These are phyloP conservation scores for Eurystomus gularis DNA, from an alignment of 2,113 vertebrate genomes.

Conservation along the genomic window DNA sequence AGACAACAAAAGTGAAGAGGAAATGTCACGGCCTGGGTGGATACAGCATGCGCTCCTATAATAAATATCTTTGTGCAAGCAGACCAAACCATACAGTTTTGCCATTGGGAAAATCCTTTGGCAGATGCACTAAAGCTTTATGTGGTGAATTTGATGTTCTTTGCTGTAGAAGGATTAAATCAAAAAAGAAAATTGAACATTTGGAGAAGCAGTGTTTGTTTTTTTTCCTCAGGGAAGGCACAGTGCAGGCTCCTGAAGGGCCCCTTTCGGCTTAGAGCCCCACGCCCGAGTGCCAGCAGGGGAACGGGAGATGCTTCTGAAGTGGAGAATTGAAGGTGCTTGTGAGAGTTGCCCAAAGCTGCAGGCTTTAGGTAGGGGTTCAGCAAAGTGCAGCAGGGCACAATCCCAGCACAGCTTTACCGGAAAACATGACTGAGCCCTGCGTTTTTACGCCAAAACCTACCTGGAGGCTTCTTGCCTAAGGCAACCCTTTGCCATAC, in stretches of 20 bases:
- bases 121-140: not conserved
- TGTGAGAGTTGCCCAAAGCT: not conserved
- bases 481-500: not conserved
- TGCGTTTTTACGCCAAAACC: not conserved
- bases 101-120: not conserved
- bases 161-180: not conserved
- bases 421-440: not conserved
- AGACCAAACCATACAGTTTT: not conserved
- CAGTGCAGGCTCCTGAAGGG: not conserved
- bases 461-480: not conserved
- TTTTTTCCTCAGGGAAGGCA: too few relatives aligned
- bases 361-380: not conserved
- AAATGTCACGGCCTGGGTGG: not conserved
- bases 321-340: not conserved
- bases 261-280: not conserved
- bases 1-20: not conserved
- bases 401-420: not conserved
- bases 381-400: not conserved
- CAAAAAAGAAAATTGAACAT: not conserved
- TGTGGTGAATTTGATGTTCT: not conserved
- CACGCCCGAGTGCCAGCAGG: rapidly evolving
- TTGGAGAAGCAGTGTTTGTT: not conserved
- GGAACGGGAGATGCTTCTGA: rapidly evolving
- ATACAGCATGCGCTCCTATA: rapidly evolving
- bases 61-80: not conserved